A percentile compares a stretch with the other conserved stretches of the same genome.
These are phyloP conservation scores for Tokudaia muenninki DNA, from an alignment of 2,797 vertebrate species.

Conservation along the genomic window DNA sequence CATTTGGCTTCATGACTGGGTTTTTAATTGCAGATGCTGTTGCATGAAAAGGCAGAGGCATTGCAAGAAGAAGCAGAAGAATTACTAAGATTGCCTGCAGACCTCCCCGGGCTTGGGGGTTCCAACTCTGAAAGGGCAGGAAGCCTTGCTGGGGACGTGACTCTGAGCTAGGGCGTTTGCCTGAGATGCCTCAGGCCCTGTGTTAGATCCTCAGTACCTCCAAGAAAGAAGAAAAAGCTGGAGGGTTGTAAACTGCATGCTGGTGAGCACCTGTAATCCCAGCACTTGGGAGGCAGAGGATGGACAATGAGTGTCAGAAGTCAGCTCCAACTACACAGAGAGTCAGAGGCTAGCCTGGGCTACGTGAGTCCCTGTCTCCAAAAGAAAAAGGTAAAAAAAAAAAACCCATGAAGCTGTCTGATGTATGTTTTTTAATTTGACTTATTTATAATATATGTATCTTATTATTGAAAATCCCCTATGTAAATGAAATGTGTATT, in stretches of 20 bases:
- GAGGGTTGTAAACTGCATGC: too few relatives aligned
- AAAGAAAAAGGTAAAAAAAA: background rate
- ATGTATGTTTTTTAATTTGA: conserved; percentile 17
- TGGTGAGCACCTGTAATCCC: background rate
- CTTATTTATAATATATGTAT: conserved; percentile 72
- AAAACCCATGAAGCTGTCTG: conserved; percentile 45
- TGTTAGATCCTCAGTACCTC: background rate
- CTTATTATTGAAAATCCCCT: conserved; percentile 69
- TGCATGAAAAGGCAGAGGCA: conserved; percentile 95
- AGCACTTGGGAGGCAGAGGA: background rate
- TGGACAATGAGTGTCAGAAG: background rate
- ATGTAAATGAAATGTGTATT: conserved; percentile 76
- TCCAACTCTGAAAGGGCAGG: conserved; percentile 21
- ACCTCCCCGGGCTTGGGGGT: conserved; percentile 86
- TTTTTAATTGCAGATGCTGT: conserved; percentile 91
- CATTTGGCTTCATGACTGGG: conserved; percentile 22
- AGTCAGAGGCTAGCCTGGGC: background rate
- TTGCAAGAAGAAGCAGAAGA: conserved; percentile 96
- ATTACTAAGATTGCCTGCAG: conserved; percentile 90
- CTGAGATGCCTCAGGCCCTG: background rate
- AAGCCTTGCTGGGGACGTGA: background rate
- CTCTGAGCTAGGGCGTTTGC: background rate
- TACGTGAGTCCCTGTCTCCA: background rate
- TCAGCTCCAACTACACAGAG: background rate
- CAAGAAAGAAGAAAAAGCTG: background rate